Evolutionary conservation across 2,113 vertebrate genomes (phyloP).

Genomic region (Xiphorhynchus elegans): DNA sequence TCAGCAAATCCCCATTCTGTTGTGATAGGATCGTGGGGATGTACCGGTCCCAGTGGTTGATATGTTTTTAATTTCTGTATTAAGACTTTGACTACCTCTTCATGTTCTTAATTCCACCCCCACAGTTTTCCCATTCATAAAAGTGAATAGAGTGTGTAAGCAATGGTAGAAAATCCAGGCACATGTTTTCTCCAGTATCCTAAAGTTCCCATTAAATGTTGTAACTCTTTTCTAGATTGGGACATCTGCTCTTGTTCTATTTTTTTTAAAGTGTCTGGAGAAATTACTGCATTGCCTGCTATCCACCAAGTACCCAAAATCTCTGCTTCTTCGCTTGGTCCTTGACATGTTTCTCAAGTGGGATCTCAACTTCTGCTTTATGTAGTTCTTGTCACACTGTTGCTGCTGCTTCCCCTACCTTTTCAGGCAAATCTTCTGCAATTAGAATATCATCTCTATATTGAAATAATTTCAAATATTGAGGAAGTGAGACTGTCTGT

Average conservation of each 20-base stretch:
- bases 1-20: background rate
- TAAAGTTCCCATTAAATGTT: background rate
- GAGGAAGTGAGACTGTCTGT: background rate
- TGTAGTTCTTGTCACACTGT: background rate
- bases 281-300: background rate
- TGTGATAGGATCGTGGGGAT: background rate
- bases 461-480: background rate
- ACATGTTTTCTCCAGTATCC: background rate
- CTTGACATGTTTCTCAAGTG: background rate
- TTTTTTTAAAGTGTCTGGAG: background rate
- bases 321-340: background rate
- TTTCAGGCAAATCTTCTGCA: background rate
- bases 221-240: background rate
- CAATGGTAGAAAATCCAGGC: background rate
- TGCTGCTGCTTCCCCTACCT: background rate
- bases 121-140: background rate
- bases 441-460: background rate
- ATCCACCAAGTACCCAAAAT: background rate
- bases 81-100: background rate
- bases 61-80: background rate
- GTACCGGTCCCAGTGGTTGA: background rate
- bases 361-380: background rate
- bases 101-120: background rate
- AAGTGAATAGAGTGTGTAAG: background rate
- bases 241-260: background rate